Percentiles rank a stretch among this genome's conserved stretches.
Conservation (phyloP, 2,888 invertebrate species). For the Agonopterix subpropinquella region DNA sequence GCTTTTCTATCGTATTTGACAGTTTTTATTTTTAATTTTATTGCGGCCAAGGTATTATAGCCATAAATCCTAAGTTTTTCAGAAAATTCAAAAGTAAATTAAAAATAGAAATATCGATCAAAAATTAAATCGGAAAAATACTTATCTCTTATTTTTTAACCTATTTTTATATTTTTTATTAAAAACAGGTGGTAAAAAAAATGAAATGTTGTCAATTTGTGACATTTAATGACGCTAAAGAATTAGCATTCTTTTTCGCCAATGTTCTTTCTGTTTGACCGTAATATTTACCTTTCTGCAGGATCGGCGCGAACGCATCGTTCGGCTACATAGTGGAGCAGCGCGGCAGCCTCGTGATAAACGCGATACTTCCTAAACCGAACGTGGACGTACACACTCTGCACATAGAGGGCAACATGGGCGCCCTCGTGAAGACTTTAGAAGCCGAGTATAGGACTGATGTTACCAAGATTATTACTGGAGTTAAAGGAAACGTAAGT, state of each 20-base stretch:
- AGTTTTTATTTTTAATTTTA: too few species aligned
- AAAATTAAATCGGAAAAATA: too few species aligned
- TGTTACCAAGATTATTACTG: conserved; percentile 70
- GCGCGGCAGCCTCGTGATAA: conserved; percentile 70
- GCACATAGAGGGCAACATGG: conserved; percentile 60
- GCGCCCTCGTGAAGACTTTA: conserved; percentile 48
- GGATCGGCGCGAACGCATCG: conserved; percentile 76
- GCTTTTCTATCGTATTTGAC: too few species aligned
- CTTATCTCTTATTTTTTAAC: too few species aligned
- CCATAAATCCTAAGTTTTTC: too few species aligned
- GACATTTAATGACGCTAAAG: background rate
- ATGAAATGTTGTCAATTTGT: too few species aligned
- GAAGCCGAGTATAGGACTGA: conserved; percentile 73
- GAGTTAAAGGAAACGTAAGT: conserved; percentile 74
- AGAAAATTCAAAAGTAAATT: too few species aligned
- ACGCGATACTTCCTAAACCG: conserved; percentile 78
- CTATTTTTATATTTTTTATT: too few species aligned
- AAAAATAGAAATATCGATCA: too few species aligned
- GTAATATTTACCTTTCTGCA: conserved; percentile 15
- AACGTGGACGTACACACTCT: conserved; percentile 78
- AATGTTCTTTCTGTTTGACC: background rate
- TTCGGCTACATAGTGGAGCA: conserved; percentile 63
- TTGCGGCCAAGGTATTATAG: too few species aligned
- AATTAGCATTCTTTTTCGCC: background rate
- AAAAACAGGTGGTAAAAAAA: too few species aligned